Conservation (phyloP, 2,113 vertebrate genomes). For the Forbesichthys papilliferus region DNA sequence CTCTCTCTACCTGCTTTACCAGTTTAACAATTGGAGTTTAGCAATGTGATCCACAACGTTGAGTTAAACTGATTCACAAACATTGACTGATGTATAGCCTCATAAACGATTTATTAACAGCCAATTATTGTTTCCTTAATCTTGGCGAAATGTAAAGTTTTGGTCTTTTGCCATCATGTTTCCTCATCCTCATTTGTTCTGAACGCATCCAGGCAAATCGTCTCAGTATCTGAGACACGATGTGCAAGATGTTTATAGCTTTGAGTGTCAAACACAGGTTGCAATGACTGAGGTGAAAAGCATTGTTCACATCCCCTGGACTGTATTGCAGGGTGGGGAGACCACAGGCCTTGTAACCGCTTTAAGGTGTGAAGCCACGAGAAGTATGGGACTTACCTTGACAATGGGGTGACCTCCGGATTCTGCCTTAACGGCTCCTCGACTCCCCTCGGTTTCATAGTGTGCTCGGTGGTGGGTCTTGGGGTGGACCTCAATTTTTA, state of each 20-base stretch:
- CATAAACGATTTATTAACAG: constrained; percentile 1
- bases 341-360: no score
- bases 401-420: constrained; percentile 95
- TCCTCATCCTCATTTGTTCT: neutral
- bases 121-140: neutral
- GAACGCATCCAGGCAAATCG: no score
- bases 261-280: no score
- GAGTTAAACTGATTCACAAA: constrained; percentile 3
- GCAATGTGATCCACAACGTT: constrained; percentile 23
- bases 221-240: no score
- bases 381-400: constrained; percentile 83
- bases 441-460: constrained; percentile 98
- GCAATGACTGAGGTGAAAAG: no score
- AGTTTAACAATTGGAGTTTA: constrained; percentile 23
- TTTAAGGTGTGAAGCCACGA: neutral
- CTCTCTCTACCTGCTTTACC: constrained; percentile 24
- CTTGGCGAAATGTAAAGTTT: neutral
- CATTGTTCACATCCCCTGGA: no score
- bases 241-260: no score
- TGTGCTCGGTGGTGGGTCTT: constrained; percentile 98
- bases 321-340: no score
- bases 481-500: constrained; percentile 97
- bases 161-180: constrained; percentile 12
- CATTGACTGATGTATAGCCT: neutral
- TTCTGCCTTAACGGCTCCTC: constrained; percentile 94